A percentile compares a stretch with the other conserved stretches of the same genome.
These are phyloP conservation scores for Xiphophorus maculatus DNA, from an alignment of 2,113 vertebrate species.

Conservation along the genomic window DNA sequence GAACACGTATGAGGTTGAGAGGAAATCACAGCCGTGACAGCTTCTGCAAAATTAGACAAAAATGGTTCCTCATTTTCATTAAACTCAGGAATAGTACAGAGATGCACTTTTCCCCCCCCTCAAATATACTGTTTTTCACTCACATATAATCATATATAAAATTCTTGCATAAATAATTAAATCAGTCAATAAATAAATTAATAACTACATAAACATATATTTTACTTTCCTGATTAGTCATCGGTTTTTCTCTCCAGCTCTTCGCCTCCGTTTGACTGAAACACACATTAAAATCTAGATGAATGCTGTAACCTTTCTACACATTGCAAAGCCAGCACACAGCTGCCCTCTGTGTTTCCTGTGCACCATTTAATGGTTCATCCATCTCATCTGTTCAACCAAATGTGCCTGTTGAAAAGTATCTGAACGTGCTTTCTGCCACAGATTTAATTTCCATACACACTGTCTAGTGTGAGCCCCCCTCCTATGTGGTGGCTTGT, in stretches of 20 bases:
- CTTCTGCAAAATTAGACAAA: conserved; percentile 23
- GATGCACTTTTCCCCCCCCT: conserved; percentile 9
- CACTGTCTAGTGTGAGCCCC: conserved; percentile 42
- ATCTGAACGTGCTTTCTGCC: conserved; percentile 36
- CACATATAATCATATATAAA: conserved; percentile 2
- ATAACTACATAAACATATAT: too few relatives aligned
- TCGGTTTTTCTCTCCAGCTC: conserved; percentile 17
- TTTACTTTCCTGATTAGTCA: conserved; percentile 27
- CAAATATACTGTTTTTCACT: background rate
- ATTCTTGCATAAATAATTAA: conserved; percentile 47
- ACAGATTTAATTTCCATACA: conserved; percentile 57
- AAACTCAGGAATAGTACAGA: background rate
- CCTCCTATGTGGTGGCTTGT: conserved; percentile 34
- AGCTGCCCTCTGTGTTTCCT: conserved; percentile 46
- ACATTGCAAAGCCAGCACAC: conserved; percentile 17
- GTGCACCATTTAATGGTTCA: conserved; percentile 44
- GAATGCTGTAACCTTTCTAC: conserved; percentile 24
- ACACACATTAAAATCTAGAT: conserved; percentile 26
- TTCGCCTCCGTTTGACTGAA: conserved; percentile 41
- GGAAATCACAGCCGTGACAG: background rate
- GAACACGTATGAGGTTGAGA: conserved; percentile 25
- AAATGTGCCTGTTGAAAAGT: conserved; percentile 69
- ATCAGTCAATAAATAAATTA: background rate
- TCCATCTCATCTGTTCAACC: conserved; percentile 60
- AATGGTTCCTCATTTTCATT: conserved; percentile 1